Evolutionary conservation across 2,888 invertebrate genomes (phyloP).

Genomic region (Chrysolina americana): DNA sequence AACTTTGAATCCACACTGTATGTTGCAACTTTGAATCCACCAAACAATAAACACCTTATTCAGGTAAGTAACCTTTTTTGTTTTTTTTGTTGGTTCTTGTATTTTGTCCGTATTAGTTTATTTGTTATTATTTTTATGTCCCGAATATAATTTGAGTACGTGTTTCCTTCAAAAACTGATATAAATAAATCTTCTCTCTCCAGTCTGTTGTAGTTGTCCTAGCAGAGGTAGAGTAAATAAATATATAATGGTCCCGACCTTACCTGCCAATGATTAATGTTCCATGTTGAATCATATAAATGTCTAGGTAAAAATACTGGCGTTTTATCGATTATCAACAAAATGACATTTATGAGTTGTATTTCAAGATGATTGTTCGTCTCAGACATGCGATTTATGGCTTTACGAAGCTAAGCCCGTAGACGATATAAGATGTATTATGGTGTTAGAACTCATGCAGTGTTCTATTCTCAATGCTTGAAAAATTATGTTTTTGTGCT

Average conservation of each 20-base stretch:
- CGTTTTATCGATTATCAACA: conserved; percentile 33
- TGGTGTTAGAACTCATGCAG: no score
- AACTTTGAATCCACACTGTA: no score
- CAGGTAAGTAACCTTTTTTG: no score
- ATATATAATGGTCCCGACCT: not conserved
- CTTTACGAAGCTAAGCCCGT: not conserved
- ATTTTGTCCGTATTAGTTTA: not conserved
- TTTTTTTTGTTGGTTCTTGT: no score
- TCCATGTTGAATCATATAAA: conserved; percentile 13
- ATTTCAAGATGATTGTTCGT: conserved; percentile 18
- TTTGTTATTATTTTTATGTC: not conserved
- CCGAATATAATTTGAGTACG: not conserved
- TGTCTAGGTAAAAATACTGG: not conserved
- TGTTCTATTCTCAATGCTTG: not conserved
- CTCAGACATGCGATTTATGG: conserved; percentile 6
- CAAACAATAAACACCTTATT: no score
- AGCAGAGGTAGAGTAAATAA: not conserved
- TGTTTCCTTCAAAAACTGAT: not conserved
- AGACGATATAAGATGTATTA: not conserved
- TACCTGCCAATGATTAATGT: conserved; percentile 5
- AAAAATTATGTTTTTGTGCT: no score
- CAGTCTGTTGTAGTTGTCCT: not conserved
- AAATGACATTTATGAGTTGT: conserved; percentile 26
- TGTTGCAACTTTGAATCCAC: no score
- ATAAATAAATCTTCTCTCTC: not conserved